Base-by-base conservation (phyloP, 2,797 vertebrate genomes). In the Acropternis orthonyx region DNA sequence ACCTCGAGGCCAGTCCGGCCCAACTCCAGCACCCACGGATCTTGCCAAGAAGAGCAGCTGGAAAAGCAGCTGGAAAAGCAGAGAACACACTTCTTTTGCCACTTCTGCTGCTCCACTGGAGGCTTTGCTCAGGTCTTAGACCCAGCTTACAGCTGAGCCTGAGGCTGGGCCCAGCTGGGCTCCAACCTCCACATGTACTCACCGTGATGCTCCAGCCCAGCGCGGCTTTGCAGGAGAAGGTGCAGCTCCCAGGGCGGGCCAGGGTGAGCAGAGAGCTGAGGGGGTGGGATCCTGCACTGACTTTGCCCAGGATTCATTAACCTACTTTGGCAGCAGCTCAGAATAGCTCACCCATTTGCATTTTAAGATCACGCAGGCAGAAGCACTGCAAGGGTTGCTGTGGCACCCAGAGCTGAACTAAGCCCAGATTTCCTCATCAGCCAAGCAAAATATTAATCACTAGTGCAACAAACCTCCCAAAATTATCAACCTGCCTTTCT, bases 301-400 rank as follows among this genome's bases (percentile, higher is more conserved):
- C 48, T 90, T 24, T 41, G 34, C 56, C 74, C 84, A 63, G 71
- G 62, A 79, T 82, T 82, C 92, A 89, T 89, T 94, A 88, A 85
- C 82, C 92, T 79, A 66, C 90, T 92, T 68, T 0, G 2, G 46
- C 34, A 12, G 44, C 65, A 19, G 90, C 92, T 85, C 88, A 82
- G 72, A 93, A 87, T 32, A 89, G 75, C 85, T 93, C 32, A 46
- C 12, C 6, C 9, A 83, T 93, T 80, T 88, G 90, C 75, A 79
- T 83, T 73, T 69, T 12, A 46, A 76, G 75, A 75, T 84, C 73
- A 55, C 0, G n/a, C 87, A 84, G 66, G 69, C 91, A 94, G 39
- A 82, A 89, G 74, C 7, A n/a, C 93, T 63, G 61, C 63, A n/a
- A 61, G 89, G 66, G 85, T 62, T 89, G 77, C 74, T 52, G 82